phyloP scores from a whole-genome alignment of 1,140 invertebrate species.

The Philopotamus ludificatus region DNA sequence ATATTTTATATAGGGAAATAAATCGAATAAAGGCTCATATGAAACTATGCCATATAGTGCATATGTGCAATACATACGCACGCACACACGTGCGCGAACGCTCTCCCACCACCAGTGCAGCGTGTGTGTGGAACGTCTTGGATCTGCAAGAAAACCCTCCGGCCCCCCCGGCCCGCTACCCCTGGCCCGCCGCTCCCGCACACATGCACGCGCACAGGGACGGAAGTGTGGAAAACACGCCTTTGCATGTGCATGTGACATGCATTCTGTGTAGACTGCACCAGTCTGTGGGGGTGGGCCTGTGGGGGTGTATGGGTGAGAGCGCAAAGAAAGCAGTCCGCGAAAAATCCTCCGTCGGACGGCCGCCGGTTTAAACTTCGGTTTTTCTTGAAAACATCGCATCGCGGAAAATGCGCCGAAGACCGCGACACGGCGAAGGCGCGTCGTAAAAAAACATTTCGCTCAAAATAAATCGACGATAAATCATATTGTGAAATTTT shows the following conservation, averaged over 20 bases:
- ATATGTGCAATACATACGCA: slow-evolving; percentile 1
- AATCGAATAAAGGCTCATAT: slow-evolving; percentile 9
- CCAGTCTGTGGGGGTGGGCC: slow-evolving; percentile 21
- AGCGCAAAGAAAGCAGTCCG: slow-evolving; percentile 39
- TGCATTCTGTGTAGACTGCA: slow-evolving; percentile 20
- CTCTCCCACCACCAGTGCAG: neutral
- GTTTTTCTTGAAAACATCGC: slow-evolving; percentile 18
- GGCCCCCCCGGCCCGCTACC: too few species aligned
- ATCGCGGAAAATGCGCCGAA: neutral
- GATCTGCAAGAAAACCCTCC: neutral
- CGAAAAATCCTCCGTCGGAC: slow-evolving; percentile 31
- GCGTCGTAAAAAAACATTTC: neutral
- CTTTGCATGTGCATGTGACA: slow-evolving; percentile 13
- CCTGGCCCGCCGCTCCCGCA: neutral
- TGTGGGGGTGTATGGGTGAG: slow-evolving; percentile 7
- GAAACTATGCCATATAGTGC: slow-evolving; percentile 6
- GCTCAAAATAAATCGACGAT: neutral
- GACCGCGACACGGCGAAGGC: neutral
- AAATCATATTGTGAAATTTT: neutral
- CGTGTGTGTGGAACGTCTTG: neutral
- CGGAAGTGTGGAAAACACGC: neutral
- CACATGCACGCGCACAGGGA: neutral
- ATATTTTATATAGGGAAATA: slow-evolving; percentile 5
- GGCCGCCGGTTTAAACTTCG: slow-evolving; percentile 33
- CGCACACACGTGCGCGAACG: neutral